Percentiles rank a stretch among this genome's conserved stretches.
Evolutionary conservation across 2,797 vertebrate genomes (phyloP).

Genomic region (Tragopan temminckii): DNA sequence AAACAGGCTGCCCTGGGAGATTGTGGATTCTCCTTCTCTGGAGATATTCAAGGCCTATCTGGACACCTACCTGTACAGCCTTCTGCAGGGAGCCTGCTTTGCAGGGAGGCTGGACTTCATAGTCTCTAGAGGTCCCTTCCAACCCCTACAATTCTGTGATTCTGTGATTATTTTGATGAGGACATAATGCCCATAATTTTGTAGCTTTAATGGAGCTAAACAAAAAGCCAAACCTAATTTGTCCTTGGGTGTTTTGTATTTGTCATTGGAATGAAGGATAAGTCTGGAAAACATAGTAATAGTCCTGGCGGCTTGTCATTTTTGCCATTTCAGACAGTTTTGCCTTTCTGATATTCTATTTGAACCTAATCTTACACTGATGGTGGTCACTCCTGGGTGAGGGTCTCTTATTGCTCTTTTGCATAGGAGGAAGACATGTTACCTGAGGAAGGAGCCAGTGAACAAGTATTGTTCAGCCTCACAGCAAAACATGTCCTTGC

Average conservation of each 20-base stretch:
- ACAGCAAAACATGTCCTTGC: neutral
- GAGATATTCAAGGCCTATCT: too few species aligned
- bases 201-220: neutral
- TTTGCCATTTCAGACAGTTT: neutral
- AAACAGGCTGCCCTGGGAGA: too few species aligned
- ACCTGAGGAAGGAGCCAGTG: neutral
- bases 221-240: neutral
- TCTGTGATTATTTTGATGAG: neutral
- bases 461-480: neutral
- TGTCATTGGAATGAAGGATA: neutral
- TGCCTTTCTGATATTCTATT: constrained; percentile 9
- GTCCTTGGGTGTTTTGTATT: neutral
- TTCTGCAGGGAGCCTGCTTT: too few species aligned
- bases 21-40: too few species aligned
- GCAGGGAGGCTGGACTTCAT: too few species aligned
- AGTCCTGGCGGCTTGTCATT: neutral
- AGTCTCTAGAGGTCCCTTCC: too few species aligned
- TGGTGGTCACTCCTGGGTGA: neutral
- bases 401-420: neutral
- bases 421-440: neutral
- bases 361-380: neutral
- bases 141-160: too few species aligned
- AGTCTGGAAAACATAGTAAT: neutral
- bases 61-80: too few species aligned
- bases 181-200: neutral